Base-by-base conservation (phyloP, 35 echinoderm and acorn worm genomes). In the Ophioderma brevispina region DNA sequence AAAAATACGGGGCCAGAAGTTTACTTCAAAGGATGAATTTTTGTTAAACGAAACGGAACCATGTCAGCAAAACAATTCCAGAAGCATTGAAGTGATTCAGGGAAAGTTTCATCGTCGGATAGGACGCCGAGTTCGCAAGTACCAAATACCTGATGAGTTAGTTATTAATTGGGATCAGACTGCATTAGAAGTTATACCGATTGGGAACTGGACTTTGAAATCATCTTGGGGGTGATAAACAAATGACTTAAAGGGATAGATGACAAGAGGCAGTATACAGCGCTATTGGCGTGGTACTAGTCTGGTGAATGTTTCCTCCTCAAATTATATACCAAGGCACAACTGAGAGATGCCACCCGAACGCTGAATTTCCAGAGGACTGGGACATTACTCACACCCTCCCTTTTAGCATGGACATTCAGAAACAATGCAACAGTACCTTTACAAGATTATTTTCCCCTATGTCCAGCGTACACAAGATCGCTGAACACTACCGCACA, bases 121-220 rank as follows among this genome's bases (percentile, higher is more conserved):
- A 36, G 82, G 39, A 76, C 64, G 82, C 23, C 35, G 37, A 5
- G 76, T 92, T 6, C 6, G 82, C 1, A 92, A 92, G 33, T 87
- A 36, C 55, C 76, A 92, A 13, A 87, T 88, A 18, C 85, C 91
- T 3, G 84, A 87, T 55, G 79, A 88, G 32, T 40, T 93, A 1
- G 38, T 93, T 0, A 90, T 90, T 31, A 94, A 94, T 76, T 94
- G 92, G 87, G 91, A 93, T 39, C 91, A 93, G 55, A 93, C 91
- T 4, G 91, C 21, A 10, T 85, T 93, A 14, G 76, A 87, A 35
- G 56, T 93, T 19, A 84, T 93, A 0, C 91, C 85, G 6, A 33
- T 37, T 15, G 63, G 85, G 0, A 37, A 88, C 8, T 93, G 91
- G 91, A 88, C 85, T 32, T 50, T 92, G 83, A 78, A 78, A n/a